Evolutionary conservation across 2,797 vertebrate species (phyloP), one percentile per base, ranked within the genome.

Genomic region (Mus spretus): DNA sequence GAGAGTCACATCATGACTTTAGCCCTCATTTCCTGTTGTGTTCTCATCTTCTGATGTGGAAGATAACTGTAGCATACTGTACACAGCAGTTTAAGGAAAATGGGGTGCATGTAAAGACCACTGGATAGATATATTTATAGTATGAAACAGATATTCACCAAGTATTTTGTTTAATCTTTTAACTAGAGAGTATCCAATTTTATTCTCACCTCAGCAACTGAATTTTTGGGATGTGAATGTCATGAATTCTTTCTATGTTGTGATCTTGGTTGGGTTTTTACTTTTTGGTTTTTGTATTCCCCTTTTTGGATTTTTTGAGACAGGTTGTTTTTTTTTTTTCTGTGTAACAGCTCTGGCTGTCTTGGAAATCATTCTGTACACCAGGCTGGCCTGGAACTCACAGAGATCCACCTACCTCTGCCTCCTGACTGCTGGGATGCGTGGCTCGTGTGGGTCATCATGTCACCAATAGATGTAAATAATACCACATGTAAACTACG

Each of bases 181-280:
- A 24, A 61, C 24, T 61, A 94, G 81, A 72, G 89, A 90, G 11
- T 85, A 40, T 77, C 74, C 14, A 74, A 0, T 89, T 93, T 92
- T 70, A 84, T 88, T 89, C 67, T 95, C 28, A 70, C 11, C 44
- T 63, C 80, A 91, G 93, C 79, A 96, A 96, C 20, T 79, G 81
- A 59, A 72, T 93, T 83, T 86, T 80, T 26, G 61, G n/a, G n/a
- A 74, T 74, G 6, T 1, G 26, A 63, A 40, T 86, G 55, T 81
- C 81, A 78, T 19, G 67, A 94, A 75, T 75, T 89, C 20, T 92
- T 80, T 84, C 63, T 94, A 70, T 1, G 28, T 55, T 93, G 20
- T 59, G 24, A 80, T 95, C 67, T 82, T 40, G 37, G 31, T 0
- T 77, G 40, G 6, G 75, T 26, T 47, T 77, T 72, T 70, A 22